Base-by-base conservation (phyloP, 2,113 vertebrate genomes). In the Sclerurus mexicanus region DNA sequence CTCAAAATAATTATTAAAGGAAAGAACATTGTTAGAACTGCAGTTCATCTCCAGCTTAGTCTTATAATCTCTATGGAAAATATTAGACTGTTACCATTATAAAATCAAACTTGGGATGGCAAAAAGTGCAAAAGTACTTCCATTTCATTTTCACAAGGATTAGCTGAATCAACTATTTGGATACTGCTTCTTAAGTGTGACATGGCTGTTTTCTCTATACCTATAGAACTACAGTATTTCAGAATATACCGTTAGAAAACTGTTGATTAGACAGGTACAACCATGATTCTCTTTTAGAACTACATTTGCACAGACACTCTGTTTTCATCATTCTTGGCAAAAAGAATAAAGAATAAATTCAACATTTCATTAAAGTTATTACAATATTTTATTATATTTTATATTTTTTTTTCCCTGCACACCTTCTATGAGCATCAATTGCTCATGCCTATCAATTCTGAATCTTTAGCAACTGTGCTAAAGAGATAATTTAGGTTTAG, bases 31-130 rank as follows among this genome's bases (percentile, higher is more conserved):
- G 37, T 90, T 91, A 94, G n/a, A 39, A 89, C 64, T 69, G 68
- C 42, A 92, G 83, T 90, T 92, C 56, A 44, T 74, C 73, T 76
- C 69, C 80, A 95, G 78, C 62, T 89, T 93, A 94, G 88, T 87
- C 83, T 95, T 73, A 83, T 20, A 6, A 55, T 77, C 35, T 91
- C 22, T 66, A 52, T 79, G 80, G 74, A 92, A 88, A 95, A 75
- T 92, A 64, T 68, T 82, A 73, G 86, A 81, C 4, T 10, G 28
- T 1, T 49, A 16, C 4, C 31, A 64, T 50, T 75, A 47, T 35
- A 59, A 84, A 53, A 69, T 14, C 1, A 14, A 68, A 31, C 24
- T 27, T 47, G 84, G 6, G 55, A 64, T 75, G 20, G 13, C 9
- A 66, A 62, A 53, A 77, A n/a, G 8, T 47, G 9, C 4, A 49